Evolutionary conservation across 1,140 invertebrate species (phyloP).

Genomic region (Protaetia brevitarsis): DNA sequence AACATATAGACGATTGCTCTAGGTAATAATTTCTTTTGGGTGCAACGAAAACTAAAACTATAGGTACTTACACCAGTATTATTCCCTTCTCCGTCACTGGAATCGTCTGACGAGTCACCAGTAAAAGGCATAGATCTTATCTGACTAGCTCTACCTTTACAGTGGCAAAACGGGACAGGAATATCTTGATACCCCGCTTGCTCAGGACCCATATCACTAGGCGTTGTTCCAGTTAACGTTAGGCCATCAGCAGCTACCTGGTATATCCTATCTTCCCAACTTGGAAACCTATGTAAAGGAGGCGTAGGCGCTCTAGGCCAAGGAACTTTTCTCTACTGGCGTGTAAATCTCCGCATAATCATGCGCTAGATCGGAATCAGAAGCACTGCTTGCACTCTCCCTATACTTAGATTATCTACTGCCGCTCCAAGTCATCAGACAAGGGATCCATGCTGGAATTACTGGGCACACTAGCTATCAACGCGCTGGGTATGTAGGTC

Average conservation of each 20-base stretch:
- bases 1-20: background rate
- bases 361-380: constrained; percentile 72
- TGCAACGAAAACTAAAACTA: constrained; percentile 36
- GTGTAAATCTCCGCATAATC: constrained; percentile 93
- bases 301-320: constrained; percentile 75
- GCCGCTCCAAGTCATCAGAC: constrained; percentile 55
- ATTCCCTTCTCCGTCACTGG: constrained; percentile 89
- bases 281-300: constrained; percentile 81
- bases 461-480: constrained; percentile 46
- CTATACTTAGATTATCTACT: constrained; percentile 55
- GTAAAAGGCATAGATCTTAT: constrained; percentile 93
- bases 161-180: constrained; percentile 90
- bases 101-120: constrained; percentile 92
- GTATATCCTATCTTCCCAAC: constrained; percentile 94
- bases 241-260: constrained; percentile 83
- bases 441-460: constrained; percentile 54
- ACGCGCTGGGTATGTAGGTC: constrained; percentile 46
- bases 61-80: constrained; percentile 51
- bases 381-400: constrained; percentile 51
- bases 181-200: constrained; percentile 76
- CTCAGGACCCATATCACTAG: constrained; percentile 50
- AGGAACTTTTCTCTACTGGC: constrained; percentile 71
- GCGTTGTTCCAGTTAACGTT: constrained; percentile 51
- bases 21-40: background rate
- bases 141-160: constrained; percentile 95